Percentiles rank a stretch among this genome's conserved stretches.
Evolutionary conservation across 2,797 vertebrate genomes (phyloP).

Genomic region (Sternotherus odoratus): DNA sequence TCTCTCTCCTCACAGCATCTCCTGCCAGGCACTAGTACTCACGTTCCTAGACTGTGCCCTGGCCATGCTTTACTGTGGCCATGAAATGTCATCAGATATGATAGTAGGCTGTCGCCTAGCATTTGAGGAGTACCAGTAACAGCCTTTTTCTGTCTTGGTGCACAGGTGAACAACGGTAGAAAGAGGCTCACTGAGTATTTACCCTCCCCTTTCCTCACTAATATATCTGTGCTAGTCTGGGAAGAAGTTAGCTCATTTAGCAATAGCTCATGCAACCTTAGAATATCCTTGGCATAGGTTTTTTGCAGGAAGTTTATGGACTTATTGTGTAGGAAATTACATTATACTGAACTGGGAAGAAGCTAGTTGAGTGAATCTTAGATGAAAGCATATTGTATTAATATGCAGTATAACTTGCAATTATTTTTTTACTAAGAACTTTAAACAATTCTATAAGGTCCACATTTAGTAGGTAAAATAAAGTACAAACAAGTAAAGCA

Average conservation of each 20-base stretch:
- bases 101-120: not conserved
- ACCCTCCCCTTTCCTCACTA: not conserved
- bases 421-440: not conserved
- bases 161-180: not conserved
- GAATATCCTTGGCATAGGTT: not conserved
- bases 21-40: not conserved
- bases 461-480: not conserved
- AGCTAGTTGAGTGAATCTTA: not conserved
- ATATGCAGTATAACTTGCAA: not conserved
- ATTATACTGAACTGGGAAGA: rapidly evolving
- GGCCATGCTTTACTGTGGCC: not conserved
- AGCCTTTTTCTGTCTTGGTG: not conserved
- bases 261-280: rapidly evolving
- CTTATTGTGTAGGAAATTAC: not conserved
- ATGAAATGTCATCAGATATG: not conserved
- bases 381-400: not conserved
- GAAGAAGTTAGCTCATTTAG: not conserved
- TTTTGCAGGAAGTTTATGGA: not conserved
- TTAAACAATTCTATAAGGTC: not conserved
- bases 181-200: not conserved
- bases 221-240: not conserved
- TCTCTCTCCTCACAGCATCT: not conserved
- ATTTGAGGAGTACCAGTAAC: not conserved
- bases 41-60: not conserved
- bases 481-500: not conserved